Evolutionary conservation across 2,888 invertebrate species (phyloP), one percentile per base, ranked within the genome.

Genomic region (Cephus spinipes): DNA sequence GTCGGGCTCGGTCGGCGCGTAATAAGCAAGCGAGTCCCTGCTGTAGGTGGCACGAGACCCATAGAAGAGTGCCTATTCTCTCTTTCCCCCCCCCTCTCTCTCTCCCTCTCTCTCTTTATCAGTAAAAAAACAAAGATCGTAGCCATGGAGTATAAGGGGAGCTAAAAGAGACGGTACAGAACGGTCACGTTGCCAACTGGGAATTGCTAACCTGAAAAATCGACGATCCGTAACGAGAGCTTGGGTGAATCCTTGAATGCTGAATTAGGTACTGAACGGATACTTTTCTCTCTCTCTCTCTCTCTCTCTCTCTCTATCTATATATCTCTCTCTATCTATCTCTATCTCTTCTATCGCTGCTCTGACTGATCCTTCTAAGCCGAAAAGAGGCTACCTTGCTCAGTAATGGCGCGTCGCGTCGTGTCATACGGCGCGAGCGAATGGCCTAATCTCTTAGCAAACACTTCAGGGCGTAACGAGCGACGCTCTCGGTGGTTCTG

Each of bases 1-100:
- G 80, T 55, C 80, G 78, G 79, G 80, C 79, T 79, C 78, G 82
- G 80, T 84, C 84, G 82, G 77, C 84, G 85, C 83, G 85, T 86
- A 86, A 85, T 85, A 85, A 86, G 86, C 86, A 84, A 78, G 78
- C 77, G 83, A 83, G 80, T 79, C 79, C 73, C 81, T 79, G 82
- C 80, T 81, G 81, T 81, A 79, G 83, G 82, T 83, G 85, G 82
- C 83, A 81, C 84, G 83, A 85, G 85, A 83, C 83, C 77, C 81
- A 77, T 79, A 79, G 81, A 55, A 55, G 71, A 79, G 80, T 81
- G 71, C 31, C 71, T 71, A 71, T 71, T 71, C 71, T 6, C 40
- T 55, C 23, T 55, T 6, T 36, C 36, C 4, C 12, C 4, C 36
- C 12, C 2, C 23, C 55, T 3, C 23, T 23, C 23, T 31, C 32